Evolutionary conservation across 2,797 vertebrate species (phyloP).

Genomic region (Tympanoctomys barrerae): DNA sequence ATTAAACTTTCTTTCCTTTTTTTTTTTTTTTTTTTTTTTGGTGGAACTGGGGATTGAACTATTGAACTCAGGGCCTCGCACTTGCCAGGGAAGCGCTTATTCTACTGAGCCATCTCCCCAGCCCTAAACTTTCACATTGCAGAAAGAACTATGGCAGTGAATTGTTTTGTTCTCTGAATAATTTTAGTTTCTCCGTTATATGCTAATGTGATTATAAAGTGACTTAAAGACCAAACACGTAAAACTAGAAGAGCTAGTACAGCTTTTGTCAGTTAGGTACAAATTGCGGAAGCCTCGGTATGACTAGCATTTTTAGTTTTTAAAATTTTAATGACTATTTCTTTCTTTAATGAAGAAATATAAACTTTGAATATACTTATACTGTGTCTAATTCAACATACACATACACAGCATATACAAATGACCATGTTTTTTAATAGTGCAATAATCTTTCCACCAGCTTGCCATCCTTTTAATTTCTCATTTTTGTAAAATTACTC

Average conservation of each 20-base stretch:
- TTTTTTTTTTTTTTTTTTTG: no score
- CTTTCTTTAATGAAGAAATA: not conserved
- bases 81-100: no score
- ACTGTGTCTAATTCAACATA: not conserved
- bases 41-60: no score
- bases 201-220: not conserved
- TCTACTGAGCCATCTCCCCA: no score
- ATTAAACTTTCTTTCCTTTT: not conserved
- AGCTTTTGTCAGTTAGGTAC: conserved; percentile 1
- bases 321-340: not conserved
- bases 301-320: not conserved
- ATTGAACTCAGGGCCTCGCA: no score
- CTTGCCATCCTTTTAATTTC: conserved; percentile 47
- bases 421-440: not conserved
- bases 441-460: not conserved
- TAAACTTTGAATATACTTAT: not conserved
- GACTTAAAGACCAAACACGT: not conserved
- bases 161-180: not conserved
- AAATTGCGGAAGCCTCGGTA: not conserved
- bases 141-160: not conserved
- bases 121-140: not conserved
- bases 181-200: not conserved
- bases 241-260: not conserved
- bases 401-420: not conserved
- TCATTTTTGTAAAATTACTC: conserved; percentile 13